Percentiles rank a stretch among this genome's conserved stretches.
Evolutionary conservation across 2,888 invertebrate species (phyloP).

Genomic region (Lasioglossum vierecki): DNA sequence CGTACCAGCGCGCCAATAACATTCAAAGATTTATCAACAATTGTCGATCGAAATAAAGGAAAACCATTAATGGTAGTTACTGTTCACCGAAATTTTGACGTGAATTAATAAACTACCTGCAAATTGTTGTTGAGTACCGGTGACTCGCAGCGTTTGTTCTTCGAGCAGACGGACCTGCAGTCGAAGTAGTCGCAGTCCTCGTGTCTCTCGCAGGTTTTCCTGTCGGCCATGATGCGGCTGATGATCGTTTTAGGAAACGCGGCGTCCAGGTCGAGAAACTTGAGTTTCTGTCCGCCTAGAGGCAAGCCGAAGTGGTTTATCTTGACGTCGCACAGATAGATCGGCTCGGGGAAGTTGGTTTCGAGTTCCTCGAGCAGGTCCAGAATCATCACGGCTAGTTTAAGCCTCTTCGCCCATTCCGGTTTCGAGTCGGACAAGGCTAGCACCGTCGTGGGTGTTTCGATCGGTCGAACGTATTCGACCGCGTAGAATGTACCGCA

Average conservation of each 20-base stretch:
- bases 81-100: neutral
- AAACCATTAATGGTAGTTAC: too few relatives aligned
- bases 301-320: slow-evolving; percentile 88
- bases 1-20: too few relatives aligned
- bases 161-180: slow-evolving; percentile 87
- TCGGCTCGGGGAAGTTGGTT: slow-evolving; percentile 86
- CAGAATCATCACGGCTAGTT: slow-evolving; percentile 86
- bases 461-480: slow-evolving; percentile 87
- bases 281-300: slow-evolving; percentile 85
- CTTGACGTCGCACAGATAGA: slow-evolving; percentile 89
- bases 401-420: slow-evolving; percentile 86
- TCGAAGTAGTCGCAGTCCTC: slow-evolving; percentile 89
- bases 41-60: too few relatives aligned
- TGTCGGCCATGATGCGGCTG: slow-evolving; percentile 84
- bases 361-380: slow-evolving; percentile 87
- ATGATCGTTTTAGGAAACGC: slow-evolving; percentile 86
- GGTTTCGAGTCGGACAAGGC: slow-evolving; percentile 85
- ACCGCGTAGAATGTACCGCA: slow-evolving; percentile 89
- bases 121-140: slow-evolving; percentile 88
- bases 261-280: slow-evolving; percentile 88
- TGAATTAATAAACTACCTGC: slow-evolving; percentile 74
- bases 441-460: slow-evolving; percentile 85
- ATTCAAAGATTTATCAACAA: too few relatives aligned
- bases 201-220: slow-evolving; percentile 85
- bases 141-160: slow-evolving; percentile 85